Conservation (phyloP, 2,113 vertebrate genomes). For the Craseonycteris thonglongyai region DNA sequence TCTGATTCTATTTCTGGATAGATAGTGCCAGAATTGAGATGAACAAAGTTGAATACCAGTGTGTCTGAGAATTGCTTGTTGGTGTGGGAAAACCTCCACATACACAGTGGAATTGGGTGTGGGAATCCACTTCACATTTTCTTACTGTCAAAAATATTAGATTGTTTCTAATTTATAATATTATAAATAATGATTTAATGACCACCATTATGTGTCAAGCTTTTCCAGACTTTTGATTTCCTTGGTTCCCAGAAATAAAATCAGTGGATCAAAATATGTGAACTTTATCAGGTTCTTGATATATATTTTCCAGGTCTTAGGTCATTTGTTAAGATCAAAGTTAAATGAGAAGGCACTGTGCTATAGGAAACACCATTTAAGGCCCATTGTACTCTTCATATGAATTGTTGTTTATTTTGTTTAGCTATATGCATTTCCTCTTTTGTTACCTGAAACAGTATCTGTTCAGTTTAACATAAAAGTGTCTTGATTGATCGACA, state of each 20-base stretch:
- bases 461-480: neutral
- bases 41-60: neutral
- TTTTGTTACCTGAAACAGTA: neutral
- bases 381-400: neutral
- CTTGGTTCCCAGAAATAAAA: slow-evolving; percentile 33
- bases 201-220: neutral
- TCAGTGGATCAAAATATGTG: neutral
- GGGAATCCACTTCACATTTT: neutral
- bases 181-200: slow-evolving; percentile 1
- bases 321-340: neutral
- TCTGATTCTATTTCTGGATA: neutral
- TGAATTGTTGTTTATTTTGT: neutral
- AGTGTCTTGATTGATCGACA: neutral
- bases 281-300: neutral
- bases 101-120: neutral
- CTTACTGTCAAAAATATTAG: neutral
- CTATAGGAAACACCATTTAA: neutral
- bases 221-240: slow-evolving; percentile 21
- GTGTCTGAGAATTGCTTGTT: neutral
- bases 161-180: neutral
- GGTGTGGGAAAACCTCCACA: neutral
- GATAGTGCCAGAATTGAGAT: neutral
- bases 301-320: neutral
- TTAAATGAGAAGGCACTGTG: neutral
- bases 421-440: neutral